Conservation (phyloP, 92 coral and sea anemone species). For the Pocillopora grandis region DNA sequence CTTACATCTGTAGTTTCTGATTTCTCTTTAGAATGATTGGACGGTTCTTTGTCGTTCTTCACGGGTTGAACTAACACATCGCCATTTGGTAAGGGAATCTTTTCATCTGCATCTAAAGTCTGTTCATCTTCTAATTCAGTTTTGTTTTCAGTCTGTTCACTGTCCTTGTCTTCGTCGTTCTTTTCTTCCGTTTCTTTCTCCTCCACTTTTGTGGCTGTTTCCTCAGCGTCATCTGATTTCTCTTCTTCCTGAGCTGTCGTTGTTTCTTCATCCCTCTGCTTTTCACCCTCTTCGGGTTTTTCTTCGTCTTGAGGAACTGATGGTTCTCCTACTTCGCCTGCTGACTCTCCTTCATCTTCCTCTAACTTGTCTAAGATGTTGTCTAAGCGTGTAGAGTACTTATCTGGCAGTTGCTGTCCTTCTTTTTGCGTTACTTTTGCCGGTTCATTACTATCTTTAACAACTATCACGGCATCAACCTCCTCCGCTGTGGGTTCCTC, state of each 20-base stretch:
- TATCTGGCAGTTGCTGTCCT: conserved; percentile 47
- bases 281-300: conserved; percentile 5
- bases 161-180: conserved; percentile 26
- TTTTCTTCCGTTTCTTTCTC: conserved; percentile 34
- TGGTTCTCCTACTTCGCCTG: conserved; percentile 12
- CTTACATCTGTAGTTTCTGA: conserved; percentile 51
- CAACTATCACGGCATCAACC: conserved; percentile 17
- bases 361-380: conserved; percentile 72
- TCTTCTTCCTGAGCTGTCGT: conserved; percentile 30
- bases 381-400: conserved; percentile 89
- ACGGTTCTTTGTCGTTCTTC: conserved; percentile 45
- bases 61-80: conserved; percentile 31
- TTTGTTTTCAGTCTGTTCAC: conserved; percentile 39
- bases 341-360: conserved; percentile 53
- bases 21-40: conserved; percentile 3
- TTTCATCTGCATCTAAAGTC: conserved; percentile 19
- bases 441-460: conserved; percentile 11
- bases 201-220: conserved; percentile 6
- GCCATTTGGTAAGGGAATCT: conserved; percentile 52
- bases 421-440: conserved; percentile 29
- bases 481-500: conserved; percentile 13
- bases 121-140: conserved; percentile 26
- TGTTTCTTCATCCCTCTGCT: conserved; percentile 22
- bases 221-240: conserved; percentile 27
- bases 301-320: conserved; percentile 9